phyloP scores from a whole-genome alignment of 2,888 invertebrate species.

The Cheiracanthium punctorium region DNA sequence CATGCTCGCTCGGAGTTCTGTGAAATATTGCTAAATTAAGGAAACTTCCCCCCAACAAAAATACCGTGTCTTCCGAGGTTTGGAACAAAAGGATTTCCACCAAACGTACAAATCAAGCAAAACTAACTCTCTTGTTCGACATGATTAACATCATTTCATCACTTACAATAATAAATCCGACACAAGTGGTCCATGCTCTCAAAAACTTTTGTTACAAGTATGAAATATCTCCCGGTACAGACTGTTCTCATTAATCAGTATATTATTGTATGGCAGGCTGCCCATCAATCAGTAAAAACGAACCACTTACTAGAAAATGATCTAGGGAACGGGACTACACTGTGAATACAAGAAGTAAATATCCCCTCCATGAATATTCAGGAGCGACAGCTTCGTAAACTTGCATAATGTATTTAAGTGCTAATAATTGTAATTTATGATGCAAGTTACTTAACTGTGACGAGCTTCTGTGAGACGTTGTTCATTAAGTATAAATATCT shows the following conservation, averaged over 20 bases:
- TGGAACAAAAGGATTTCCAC: not conserved
- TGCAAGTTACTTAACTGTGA: not conserved
- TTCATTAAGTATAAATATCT: not conserved
- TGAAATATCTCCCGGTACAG: not conserved
- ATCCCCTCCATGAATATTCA: not conserved
- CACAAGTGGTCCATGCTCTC: not conserved
- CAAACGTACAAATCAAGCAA: not conserved
- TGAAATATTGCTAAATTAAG: no score
- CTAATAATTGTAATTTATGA: not conserved
- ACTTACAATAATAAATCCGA: constrained; percentile 13
- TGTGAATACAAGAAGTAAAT: constrained; percentile 5
- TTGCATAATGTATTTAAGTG: not conserved
- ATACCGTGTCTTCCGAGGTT: not conserved
- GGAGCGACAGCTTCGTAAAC: not conserved
- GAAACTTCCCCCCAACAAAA: no score
- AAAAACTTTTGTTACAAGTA: constrained; percentile 13
- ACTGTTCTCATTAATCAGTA: not conserved
- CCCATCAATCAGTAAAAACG: constrained; percentile 8
- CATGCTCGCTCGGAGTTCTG: no score
- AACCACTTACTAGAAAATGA: not conserved
- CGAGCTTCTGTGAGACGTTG: not conserved
- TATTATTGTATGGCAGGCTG: not conserved
- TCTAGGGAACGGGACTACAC: not conserved
- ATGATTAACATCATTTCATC: constrained; percentile 10
- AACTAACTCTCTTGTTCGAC: constrained; percentile 1